Evolutionary conservation across 2,113 vertebrate genomes (phyloP), one percentile per base, ranked within the genome.

Genomic region (Lagopus muta): DNA sequence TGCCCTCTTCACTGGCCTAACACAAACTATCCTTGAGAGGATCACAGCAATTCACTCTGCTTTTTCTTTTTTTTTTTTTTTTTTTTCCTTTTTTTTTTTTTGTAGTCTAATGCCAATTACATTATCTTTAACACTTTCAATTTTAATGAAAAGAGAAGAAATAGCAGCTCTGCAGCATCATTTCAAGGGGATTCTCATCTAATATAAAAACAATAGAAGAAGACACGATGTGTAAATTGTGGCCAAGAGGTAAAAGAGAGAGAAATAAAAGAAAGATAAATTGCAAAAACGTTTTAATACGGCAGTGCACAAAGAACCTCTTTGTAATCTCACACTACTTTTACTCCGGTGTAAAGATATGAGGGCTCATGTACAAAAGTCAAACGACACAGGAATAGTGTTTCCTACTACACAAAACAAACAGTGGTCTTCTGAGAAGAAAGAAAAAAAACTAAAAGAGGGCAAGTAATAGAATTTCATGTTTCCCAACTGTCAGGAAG

Each of bases 401-500:
- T 79, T 85, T 88, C 47, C 64, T 58, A 24, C 83, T 82, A 36
- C 43, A 61, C 74, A 89, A 94, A 97, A 92, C 83, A 90, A 97
- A 95, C 76, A 90, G 36, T 90, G 92, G 94, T 93, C 93, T 95
- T 78, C 72, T 80, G 69, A 94, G 82, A 94, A 94, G 92, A 88
- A 95, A 89, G 66, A 93, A n/a, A 25, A 28, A 79, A 93, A 95
- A 96, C 77, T 80, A 38, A 94, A 96, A 93, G 90, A 95, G 94
- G 93, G 66, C 64, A 93, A 93, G 43, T 83, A 94, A 94, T 66
- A 96, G 79, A 80, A 93, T 94, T 95, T 96, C 89, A 62, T 61
- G 74, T 95, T 94, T 93, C 76, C 67, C 80, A 40, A 74, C 82
- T 97, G 92, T 96, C 91, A 96, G 82, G 82, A 92, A 60, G 40